These are phyloP conservation scores for Anas bahamensis DNA, from an alignment of 2,797 vertebrate genomes.

Conservation along the genomic window DNA sequence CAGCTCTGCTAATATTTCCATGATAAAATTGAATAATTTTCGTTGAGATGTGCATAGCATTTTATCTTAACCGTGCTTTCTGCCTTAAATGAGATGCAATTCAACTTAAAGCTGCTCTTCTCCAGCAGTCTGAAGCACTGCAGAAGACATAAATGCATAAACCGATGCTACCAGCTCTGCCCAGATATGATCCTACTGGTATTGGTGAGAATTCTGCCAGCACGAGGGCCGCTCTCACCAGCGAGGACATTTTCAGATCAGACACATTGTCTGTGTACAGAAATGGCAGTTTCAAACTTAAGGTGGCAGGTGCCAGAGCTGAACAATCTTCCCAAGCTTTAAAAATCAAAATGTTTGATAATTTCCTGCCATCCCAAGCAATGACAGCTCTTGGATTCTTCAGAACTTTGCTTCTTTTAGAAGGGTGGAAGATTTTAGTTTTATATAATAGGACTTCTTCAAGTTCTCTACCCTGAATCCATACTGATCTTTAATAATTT, in stretches of 20 bases:
- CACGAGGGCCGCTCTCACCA: background rate
- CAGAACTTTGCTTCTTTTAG: background rate
- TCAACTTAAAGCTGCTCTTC: background rate
- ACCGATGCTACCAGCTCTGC: background rate
- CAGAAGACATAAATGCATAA: background rate
- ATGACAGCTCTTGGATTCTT: background rate
- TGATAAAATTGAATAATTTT: background rate
- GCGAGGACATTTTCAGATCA: background rate
- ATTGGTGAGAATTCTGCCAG: background rate
- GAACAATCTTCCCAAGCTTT: background rate
- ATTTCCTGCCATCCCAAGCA: background rate
- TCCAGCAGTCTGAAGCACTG: background rate
- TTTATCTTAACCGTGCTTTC: constrained; percentile 34
- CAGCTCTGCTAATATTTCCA: constrained; percentile 10
- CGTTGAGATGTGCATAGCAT: background rate
- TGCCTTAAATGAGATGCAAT: background rate
- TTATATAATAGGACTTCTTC: background rate
- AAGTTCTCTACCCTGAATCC: background rate
- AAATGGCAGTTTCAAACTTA: background rate
- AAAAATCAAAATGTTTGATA: background rate
- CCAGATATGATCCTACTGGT: background rate
- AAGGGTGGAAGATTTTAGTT: background rate
- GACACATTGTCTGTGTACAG: background rate
- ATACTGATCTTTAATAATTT: background rate
- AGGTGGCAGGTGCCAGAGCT: background rate